Evolutionary conservation across 2,888 invertebrate species (phyloP), one percentile per base, ranked within the genome.

Genomic region (Alviniconcha strummeri): DNA sequence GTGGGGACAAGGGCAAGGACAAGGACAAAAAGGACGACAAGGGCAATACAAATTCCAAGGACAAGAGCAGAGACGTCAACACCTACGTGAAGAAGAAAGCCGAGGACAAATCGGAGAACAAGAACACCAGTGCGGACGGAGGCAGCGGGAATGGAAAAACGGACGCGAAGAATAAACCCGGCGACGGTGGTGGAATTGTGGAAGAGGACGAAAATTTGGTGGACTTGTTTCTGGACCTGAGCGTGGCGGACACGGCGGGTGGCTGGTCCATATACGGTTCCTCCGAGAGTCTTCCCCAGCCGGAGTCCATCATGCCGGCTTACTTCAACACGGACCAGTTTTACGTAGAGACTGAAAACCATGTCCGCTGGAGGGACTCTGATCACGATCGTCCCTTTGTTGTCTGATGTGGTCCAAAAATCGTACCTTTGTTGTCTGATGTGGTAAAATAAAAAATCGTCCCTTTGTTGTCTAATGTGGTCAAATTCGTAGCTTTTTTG

Each of bases 201-300:
- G 74, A 78, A 56, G 84, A 86, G 69, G 90, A 89, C 13, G 90
- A 91, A 11, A 88, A 89, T 69, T 83, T 85, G 64, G 90, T 91
- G 1, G 91, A 91, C 84, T 76, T 91, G 54, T 91, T 91, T 84
- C 87, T 91, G 72, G 91, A 91, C 78, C 82, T 91, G 9, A 89
- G 90, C 82, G 88, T 84, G 0, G 88, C 86, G 0, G 89, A 90
- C 71, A 86, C 88, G 6, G 85, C 84, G 0, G 88, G 85, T 0
- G 88, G 89, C 86, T 88, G 89, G 86, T 88, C 87, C 81, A 84
- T 88, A 56, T 88, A 87, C 80, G 90, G 89, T 8, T 90, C 90
- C 0, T 84, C 82, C 8, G 91, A 91, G 57, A 88, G 89, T 11
- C 56, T 85, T 8, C 83, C 81, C n/a, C 67, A 78, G 11, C 54